phyloP scores from a whole-genome alignment of 2,113 vertebrate genomes.

The Nothoprocta perdicaria region DNA sequence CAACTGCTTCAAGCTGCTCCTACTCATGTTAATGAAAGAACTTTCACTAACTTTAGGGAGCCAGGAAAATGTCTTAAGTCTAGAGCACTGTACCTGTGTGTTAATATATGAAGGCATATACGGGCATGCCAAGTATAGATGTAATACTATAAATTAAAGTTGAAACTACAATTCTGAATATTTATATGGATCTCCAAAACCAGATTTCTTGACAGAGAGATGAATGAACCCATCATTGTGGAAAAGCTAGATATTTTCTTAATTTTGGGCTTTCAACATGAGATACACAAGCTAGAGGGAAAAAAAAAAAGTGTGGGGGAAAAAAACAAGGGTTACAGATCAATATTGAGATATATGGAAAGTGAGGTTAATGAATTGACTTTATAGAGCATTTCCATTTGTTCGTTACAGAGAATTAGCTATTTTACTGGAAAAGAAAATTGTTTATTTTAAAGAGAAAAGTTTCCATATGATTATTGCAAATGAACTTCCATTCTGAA shows the following conservation, averaged over 20 bases:
- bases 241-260: neutral
- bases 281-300: neutral
- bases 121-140: neutral
- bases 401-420: neutral
- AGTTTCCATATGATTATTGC: neutral
- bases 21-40: neutral
- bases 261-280: neutral
- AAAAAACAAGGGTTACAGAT: neutral
- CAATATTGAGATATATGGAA: neutral
- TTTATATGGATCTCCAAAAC: neutral
- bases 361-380: neutral
- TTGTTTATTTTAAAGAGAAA: neutral
- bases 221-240: neutral
- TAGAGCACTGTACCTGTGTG: neutral
- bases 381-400: neutral
- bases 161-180: neutral
- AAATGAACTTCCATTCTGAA: neutral
- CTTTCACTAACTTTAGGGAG: neutral
- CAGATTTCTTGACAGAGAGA: neutral
- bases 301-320: neutral
- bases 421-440: neutral
- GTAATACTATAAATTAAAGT: neutral
- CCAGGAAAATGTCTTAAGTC: neutral
- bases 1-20: neutral
- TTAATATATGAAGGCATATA: neutral